Evolutionary conservation across 2,113 vertebrate species (phyloP).

Genomic region (Sturnira hondurensis): DNA sequence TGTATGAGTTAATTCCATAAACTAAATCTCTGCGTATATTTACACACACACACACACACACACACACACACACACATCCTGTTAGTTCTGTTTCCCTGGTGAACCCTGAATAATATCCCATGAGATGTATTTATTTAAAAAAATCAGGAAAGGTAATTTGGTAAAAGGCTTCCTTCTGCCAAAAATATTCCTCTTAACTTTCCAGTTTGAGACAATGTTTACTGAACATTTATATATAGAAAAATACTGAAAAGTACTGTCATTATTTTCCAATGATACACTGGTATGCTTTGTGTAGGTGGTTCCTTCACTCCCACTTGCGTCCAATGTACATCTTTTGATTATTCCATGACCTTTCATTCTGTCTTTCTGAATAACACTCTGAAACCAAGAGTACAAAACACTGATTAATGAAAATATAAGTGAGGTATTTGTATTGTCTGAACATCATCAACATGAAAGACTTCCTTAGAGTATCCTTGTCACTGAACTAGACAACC

Average conservation of each 20-base stretch:
- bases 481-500: constrained; percentile 68
- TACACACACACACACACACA: not conserved
- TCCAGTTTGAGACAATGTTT: not conserved
- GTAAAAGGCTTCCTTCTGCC: not conserved
- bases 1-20: not conserved
- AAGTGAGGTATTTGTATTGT: constrained; percentile 62
- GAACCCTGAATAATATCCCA: not conserved
- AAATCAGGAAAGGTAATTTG: not conserved
- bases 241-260: not conserved
- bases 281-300: not conserved
- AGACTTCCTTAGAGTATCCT: constrained; percentile 71
- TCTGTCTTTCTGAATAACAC: constrained; percentile 59
- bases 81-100: not conserved
- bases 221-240: not conserved
- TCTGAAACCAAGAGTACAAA: constrained; percentile 45
- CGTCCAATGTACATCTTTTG: constrained; percentile 6
- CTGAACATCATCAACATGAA: constrained; percentile 66
- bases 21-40: not conserved
- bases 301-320: not conserved
- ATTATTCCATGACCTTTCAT: constrained; percentile 22
- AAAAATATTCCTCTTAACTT: not conserved
- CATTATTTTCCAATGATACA: not conserved
- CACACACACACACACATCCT: not conserved
- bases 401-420: constrained; percentile 75
- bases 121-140: not conserved